Percentiles rank a stretch among this genome's conserved stretches.
These are phyloP conservation scores for Oncopodura yosiiana DNA, from an alignment of 1,140 invertebrate species.

Conservation along the genomic window DNA sequence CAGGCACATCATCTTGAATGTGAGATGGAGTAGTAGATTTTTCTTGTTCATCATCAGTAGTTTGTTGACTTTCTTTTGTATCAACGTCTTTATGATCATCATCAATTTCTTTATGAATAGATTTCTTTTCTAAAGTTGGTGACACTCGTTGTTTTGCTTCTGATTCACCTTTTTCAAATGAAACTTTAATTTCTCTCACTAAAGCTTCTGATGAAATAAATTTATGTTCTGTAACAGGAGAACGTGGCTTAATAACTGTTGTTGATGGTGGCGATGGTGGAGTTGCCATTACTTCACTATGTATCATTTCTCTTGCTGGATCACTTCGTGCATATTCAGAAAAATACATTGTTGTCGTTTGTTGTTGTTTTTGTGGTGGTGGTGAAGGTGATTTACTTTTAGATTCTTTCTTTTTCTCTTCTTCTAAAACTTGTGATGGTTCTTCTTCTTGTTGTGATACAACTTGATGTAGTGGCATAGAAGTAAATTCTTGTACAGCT, in stretches of 20 bases:
- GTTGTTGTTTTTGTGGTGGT: neutral
- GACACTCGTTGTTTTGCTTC: constrained; percentile 11
- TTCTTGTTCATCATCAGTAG: neutral
- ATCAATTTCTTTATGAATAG: neutral
- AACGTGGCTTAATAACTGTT: constrained; percentile 17
- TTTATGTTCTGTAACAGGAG: constrained; percentile 20
- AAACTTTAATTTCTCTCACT: constrained; percentile 26
- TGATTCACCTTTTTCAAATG: constrained; percentile 9
- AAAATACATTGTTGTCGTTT: constrained; percentile 9
- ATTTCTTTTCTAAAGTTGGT: constrained; percentile 10
- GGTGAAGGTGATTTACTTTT: neutral
- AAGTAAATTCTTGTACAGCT: no score
- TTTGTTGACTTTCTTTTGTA: constrained; percentile 15
- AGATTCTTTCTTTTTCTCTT: neutral
- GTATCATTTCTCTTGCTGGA: no score
- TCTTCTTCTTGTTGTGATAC: no score
- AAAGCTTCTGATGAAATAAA: constrained; percentile 15
- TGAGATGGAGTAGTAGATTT: constrained; percentile 29
- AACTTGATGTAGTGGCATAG: no score
- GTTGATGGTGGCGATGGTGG: constrained; percentile 16
- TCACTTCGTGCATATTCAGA: constrained; percentile 6
- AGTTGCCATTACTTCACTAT: neutral
- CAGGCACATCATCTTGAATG: constrained; percentile 30
- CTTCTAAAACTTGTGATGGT: no score
- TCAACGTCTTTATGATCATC: constrained; percentile 21